Conservation (phyloP, 2,113 vertebrate species). For the Dicentrarchus labrax region DNA sequence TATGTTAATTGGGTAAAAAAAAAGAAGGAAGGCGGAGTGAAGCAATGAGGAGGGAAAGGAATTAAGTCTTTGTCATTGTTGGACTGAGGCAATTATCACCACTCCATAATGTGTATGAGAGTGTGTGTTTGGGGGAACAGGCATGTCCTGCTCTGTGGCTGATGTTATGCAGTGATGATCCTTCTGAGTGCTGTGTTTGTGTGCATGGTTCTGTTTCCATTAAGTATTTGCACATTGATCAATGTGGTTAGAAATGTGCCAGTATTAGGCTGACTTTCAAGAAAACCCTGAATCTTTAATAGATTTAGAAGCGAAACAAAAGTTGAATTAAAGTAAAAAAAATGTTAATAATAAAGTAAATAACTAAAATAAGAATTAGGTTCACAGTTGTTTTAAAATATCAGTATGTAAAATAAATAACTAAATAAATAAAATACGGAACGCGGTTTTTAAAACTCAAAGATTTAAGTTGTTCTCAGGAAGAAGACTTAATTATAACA, state of each 20-base stretch:
- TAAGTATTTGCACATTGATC: background rate
- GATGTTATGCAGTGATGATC: background rate
- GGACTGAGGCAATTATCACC: constrained; percentile 27
- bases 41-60: constrained; percentile 23
- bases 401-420: too few species aligned
- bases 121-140: background rate
- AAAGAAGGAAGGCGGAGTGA: background rate
- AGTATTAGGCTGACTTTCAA: background rate
- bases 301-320: too few species aligned
- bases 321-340: too few species aligned
- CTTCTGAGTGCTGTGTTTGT: background rate
- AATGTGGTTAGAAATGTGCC: background rate
- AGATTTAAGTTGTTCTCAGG: too few species aligned
- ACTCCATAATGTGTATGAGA: background rate
- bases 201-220: background rate
- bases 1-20: constrained; percentile 21
- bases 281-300: too few species aligned
- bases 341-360: too few species aligned
- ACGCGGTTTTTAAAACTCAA: too few species aligned
- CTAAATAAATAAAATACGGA: too few species aligned
- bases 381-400: too few species aligned
- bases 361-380: too few species aligned
- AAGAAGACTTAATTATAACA: too few species aligned
- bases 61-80: constrained; percentile 18
- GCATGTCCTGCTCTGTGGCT: background rate